Conservation (phyloP, 1,140 invertebrate species). For the Pseudomyrmex concolor region DNA sequence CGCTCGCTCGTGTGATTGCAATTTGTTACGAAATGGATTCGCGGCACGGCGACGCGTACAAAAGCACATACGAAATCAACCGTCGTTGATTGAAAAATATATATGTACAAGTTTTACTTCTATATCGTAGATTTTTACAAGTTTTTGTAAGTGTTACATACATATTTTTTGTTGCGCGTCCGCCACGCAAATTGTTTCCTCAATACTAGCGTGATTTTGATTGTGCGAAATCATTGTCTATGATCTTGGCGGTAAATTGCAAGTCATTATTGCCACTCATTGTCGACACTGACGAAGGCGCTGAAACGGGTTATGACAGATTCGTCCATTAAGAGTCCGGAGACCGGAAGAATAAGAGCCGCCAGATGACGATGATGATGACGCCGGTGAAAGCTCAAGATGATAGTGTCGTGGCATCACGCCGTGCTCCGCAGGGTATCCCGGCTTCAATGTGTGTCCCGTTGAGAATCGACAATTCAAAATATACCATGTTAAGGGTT, state of each 20-base stretch:
- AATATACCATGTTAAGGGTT: slow-evolving; percentile 69
- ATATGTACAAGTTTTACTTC: background rate
- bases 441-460: slow-evolving; percentile 71
- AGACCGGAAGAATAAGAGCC: slow-evolving; percentile 66
- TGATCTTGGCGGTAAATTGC: slow-evolving; percentile 40
- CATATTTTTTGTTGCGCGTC: background rate
- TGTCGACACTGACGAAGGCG: slow-evolving; percentile 59
- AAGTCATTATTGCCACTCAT: slow-evolving; percentile 57
- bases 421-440: slow-evolving; percentile 75
- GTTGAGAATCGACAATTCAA: slow-evolving; percentile 73
- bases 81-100: background rate
- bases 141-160: background rate
- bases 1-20: slow-evolving; percentile 15
- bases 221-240: slow-evolving; percentile 36
- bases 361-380: slow-evolving; percentile 79
- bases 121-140: background rate
- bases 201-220: slow-evolving; percentile 42
- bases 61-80: background rate
- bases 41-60: background rate
- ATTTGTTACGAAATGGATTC: slow-evolving; percentile 32
- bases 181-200: background rate
- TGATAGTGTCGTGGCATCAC: slow-evolving; percentile 75
- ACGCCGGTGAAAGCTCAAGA: slow-evolving; percentile 73
- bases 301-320: slow-evolving; percentile 73
- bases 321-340: slow-evolving; percentile 66